phyloP scores from a whole-genome alignment of 2,113 vertebrate species.

The Hucho hucho region DNA sequence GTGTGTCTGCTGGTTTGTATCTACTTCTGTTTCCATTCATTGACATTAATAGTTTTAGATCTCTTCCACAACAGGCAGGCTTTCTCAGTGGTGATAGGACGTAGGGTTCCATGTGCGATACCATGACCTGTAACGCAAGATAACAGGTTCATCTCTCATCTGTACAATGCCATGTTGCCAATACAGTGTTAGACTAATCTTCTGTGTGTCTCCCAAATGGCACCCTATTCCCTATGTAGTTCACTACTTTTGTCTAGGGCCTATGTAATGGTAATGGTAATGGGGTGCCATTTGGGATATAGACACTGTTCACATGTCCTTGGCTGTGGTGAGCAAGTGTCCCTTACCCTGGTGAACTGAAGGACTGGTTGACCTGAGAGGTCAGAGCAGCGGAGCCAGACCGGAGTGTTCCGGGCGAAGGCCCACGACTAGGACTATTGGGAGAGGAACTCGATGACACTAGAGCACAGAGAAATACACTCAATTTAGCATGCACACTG shows the following conservation, averaged over 20 bases:
- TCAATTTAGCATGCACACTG: neutral
- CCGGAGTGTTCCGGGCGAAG: conserved; percentile 68
- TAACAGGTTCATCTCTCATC: neutral
- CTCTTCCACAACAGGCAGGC: neutral
- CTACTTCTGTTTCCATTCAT: neutral
- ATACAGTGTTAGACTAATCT: neutral
- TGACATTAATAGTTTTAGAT: neutral
- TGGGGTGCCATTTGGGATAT: no score
- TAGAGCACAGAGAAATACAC: conserved; percentile 35
- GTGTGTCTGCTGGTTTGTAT: neutral
- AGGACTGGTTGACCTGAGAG: conserved; percentile 70
- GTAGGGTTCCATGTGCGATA: conserved; percentile 71
- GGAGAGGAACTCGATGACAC: conserved; percentile 79
- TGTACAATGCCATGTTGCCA: neutral
- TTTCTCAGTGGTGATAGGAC: conserved; percentile 69
- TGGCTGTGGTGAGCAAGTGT: neutral
- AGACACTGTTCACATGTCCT: no score
- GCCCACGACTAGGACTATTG: conserved; percentile 68
- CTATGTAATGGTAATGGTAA: no score
- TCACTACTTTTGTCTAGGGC: no score
- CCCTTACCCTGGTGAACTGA: conserved; percentile 65
- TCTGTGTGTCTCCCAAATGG: neutral
- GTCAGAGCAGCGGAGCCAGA: conserved; percentile 56
- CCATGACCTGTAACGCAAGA: conserved; percentile 63
- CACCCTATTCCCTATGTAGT: no score